Base-by-base conservation (phyloP, 2,888 invertebrate genomes). In the Polietes domitor region DNA sequence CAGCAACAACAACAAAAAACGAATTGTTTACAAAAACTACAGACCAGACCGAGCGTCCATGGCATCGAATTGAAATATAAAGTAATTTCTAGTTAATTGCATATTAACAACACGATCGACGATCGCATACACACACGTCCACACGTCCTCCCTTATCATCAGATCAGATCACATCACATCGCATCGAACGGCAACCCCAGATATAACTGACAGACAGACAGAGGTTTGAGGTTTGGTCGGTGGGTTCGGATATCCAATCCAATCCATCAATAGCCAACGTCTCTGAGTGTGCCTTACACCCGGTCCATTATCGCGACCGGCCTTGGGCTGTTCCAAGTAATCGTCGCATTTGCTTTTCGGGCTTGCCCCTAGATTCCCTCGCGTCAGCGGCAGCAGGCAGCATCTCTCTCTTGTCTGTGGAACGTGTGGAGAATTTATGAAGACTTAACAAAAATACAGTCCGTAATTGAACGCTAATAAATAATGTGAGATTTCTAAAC, bases 51-150 rank as follows among this genome's bases (percentile, higher is more conserved):
- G 0, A 26, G 6, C 15, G 58, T 26, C 26, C 26, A 26, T 37
- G 43, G 24, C 80, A 55, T 71, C 41, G 50, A 68, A 55, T 61
- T 47, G 19, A 58, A 58, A 58, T 68, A 79, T 55, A 55, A 63
- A 71, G 26, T 72, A 63, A 65, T 70, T 71, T 80, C 12, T 77
- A 77, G 63, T 80, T 80, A 83, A 83, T 80, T 81, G 55, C 55
- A 72, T 63, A 84, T 81, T 75, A 72, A 32, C 41, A 76, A 76
- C 10, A 21, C 72, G 32, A 58, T 50, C 63, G 63, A n/a, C n/a
- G n/a, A n/a, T 32, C 71, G 32, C 70, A 50, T 28, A 61, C 58
- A 24, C n/a, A 32, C 5, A 37, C 37, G 12, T n/a, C n/a, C 6
- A 37, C 37, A 37, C 37, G 37, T 37, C 1, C 32, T 32, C 7